Base-by-base conservation (phyloP, 1,140 invertebrate genomes). In the Helicoverpa armigera region DNA sequence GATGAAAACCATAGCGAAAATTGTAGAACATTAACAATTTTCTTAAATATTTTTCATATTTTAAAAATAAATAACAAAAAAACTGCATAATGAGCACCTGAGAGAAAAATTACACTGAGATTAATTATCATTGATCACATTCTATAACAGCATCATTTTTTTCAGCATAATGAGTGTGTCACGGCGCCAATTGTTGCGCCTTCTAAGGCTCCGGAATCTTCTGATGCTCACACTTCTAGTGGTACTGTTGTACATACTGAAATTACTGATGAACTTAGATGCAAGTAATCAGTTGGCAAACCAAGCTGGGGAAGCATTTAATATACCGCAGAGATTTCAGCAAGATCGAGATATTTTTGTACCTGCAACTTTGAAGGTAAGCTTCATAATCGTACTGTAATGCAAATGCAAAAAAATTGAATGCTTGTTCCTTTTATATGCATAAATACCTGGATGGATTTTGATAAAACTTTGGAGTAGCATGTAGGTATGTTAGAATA, bases 331-430 rank as follows among this genome's bases (percentile, higher is more conserved):
- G 14, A 74, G 16, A 0, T 43, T 35, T 12, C 23, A 12, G 14
- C 16, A 18, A 29, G 31, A 74, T 13, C 23, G 50, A 29, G 61
- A 83, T 18, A 84, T 88, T 83, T 93, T 92, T 87, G 83, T 91
- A 7, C 92, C 92, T 56, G 76, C 56, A 2, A 92, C 86, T 84
- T 82, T 87, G 74, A 89, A 91, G 84, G 91, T 92, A 83, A 87
- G 61, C 13, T 67, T 61, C 2, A 16, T 70, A n/a, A 11, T 56
- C 61, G 1, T 48, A 48, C 14, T 50, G 4, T 13, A 23, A 23
- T 23, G 23, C 2, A 23, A 23, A 23, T 23, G 0, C 0, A 23
- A 23, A 23, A 23, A 23, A 23, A 23, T 23, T 23, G 23, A 23
- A 2, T 2, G 23, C 23, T 23, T 23, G 23, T 23, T 23, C 23